These are phyloP conservation scores for Lontra canadensis DNA, from an alignment of 2,113 vertebrate species.

Conservation along the genomic window DNA sequence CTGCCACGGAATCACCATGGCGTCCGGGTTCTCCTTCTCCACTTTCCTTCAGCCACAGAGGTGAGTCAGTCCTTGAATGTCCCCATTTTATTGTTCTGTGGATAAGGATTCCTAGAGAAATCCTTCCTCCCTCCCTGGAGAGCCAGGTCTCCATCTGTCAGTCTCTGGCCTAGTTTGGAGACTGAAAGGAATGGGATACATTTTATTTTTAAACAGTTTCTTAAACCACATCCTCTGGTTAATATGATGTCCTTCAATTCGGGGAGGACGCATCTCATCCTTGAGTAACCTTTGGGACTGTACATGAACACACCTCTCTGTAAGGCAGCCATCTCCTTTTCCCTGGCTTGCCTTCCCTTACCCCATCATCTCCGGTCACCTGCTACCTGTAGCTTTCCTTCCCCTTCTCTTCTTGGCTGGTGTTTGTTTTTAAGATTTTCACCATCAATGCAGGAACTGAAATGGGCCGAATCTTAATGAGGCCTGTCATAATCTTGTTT, in stretches of 20 bases:
- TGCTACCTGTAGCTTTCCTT: not conserved
- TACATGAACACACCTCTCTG: not conserved
- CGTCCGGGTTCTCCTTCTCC: not conserved
- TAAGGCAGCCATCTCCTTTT: not conserved
- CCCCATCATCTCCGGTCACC: slow-evolving; percentile 32
- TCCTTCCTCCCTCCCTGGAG: slow-evolving; percentile 48
- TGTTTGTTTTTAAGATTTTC: slow-evolving; percentile 40
- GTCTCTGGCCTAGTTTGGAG: slow-evolving; percentile 54
- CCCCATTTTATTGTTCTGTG: slow-evolving; percentile 4
- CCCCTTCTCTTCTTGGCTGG: not conserved
- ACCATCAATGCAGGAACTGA: not conserved
- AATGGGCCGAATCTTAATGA: slow-evolving; percentile 47
- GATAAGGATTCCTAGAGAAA: slow-evolving; percentile 34
- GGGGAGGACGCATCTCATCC: not conserved
- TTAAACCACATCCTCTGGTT: slow-evolving; percentile 65
- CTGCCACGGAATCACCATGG: not conserved
- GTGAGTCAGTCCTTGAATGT: slow-evolving; percentile 12
- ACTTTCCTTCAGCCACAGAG: not conserved
- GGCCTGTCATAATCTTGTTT: not conserved
- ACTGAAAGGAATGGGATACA: slow-evolving; percentile 70
- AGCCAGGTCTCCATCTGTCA: slow-evolving; percentile 33
- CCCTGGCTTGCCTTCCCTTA: not conserved
- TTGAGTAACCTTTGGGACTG: not conserved
- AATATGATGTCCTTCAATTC: slow-evolving; percentile 15
- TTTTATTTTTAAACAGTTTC: slow-evolving; percentile 72